Evolutionary conservation across 1,140 invertebrate species (phyloP).

Genomic region (Aradophagus sp.): DNA sequence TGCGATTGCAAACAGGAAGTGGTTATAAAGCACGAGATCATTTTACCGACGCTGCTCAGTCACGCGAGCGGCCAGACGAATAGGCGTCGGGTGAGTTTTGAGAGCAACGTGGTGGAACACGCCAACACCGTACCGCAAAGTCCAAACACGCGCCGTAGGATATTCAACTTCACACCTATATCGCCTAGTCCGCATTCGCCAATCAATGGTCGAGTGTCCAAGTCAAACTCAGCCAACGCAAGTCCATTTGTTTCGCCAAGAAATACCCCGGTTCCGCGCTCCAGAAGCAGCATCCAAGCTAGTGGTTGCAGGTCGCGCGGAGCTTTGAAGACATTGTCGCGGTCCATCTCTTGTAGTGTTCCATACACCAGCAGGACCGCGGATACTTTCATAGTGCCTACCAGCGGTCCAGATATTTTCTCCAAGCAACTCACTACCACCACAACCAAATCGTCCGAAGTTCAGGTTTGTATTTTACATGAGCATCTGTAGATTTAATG

Average conservation of each 20-base stretch:
- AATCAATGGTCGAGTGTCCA: conserved; percentile 73
- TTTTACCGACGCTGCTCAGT: conserved; percentile 67
- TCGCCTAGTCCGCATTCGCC: conserved; percentile 82
- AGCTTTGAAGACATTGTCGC: conserved; percentile 63
- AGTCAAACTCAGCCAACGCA: conserved; percentile 77
- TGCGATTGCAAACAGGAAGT: no score
- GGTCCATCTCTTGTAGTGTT: conserved; percentile 70
- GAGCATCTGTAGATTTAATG: no score
- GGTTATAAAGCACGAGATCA: conserved; percentile 64
- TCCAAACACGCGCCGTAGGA: conserved; percentile 81
- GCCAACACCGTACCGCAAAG: conserved; percentile 76
- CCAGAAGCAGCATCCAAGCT: conserved; percentile 68
- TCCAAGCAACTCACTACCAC: conserved; percentile 52
- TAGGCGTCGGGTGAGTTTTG: conserved; percentile 79
- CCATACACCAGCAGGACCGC: conserved; percentile 60
- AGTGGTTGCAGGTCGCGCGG: conserved; percentile 60
- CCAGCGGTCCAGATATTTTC: conserved; percentile 61
- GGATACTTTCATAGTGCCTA: conserved; percentile 70
- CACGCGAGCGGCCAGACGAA: conserved; percentile 54
- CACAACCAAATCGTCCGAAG: conserved; percentile 61
- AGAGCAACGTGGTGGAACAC: conserved; percentile 74
- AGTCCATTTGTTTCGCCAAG: conserved; percentile 90
- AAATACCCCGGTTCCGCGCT: conserved; percentile 82
- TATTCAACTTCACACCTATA: conserved; percentile 89
- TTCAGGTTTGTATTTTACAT: conserved; percentile 49